Evolutionary conservation across 2,113 vertebrate genomes (phyloP), one percentile per base, ranked within the genome.

Genomic region (Perca flavescens): DNA sequence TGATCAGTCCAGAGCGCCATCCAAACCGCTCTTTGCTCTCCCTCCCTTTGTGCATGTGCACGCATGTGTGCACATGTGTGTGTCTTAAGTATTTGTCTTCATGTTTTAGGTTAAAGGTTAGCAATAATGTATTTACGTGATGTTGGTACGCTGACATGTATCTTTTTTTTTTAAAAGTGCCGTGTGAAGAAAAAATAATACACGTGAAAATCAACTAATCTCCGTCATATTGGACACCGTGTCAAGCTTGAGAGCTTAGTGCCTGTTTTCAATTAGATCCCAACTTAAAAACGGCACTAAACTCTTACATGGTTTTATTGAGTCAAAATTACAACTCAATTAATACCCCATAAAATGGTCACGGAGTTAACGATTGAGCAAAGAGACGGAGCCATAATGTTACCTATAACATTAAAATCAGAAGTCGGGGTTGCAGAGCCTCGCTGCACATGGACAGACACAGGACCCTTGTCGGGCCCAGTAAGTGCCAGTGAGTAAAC

Each of bases 311-410:
- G 93, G 88, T 94, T 94, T 94, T 89, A 91, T 86, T 86, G 93
- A 94, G 89, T 90, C 90, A 91, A 93, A 94, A 95, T 94, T 94
- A 94, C 91, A 92, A 93, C 92, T 93, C 92, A 94, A 94, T 95
- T 95, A 94, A 95, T 94, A 93, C 92, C 91, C 90, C 90, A 88
- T 94, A 94, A 94, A 94, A 92, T 88, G 92, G 91, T 93, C 92
- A 92, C 70, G 81, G 91, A 93, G 92, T 94, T 94, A 94, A 95
- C 90, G 93, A 94, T 84, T 88, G 90, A 90, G 87, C 88, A 88
- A 88, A 90, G 90, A 91, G 88, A 91, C 92, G 85, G 91, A 86
- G 90, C 89, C 89, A 86, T 95, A 94, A 93, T 79, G 58, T 88
- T 89, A 86, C 86, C 90, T 91, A 89, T 93, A 93, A 94, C 91